Percentiles rank a stretch among this genome's conserved stretches.
Evolutionary conservation across 2,888 invertebrate genomes (phyloP).

Genomic region (Clunio marinus): DNA sequence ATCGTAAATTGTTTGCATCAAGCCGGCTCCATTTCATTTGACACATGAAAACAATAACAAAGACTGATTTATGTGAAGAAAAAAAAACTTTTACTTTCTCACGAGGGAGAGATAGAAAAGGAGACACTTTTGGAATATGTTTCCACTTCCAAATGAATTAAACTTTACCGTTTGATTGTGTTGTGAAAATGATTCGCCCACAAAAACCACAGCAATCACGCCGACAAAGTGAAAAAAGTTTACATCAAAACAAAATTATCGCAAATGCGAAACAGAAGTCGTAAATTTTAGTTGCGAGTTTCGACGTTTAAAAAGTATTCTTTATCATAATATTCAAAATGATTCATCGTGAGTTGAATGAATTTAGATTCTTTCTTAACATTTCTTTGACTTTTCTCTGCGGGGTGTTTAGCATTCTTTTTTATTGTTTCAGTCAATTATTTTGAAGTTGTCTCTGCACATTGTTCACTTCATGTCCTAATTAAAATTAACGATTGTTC

Average conservation of each 20-base stretch:
- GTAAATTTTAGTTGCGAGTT: constrained; percentile 1
- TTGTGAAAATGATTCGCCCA: neutral
- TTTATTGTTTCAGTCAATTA: neutral
- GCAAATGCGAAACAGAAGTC: constrained; percentile 29
- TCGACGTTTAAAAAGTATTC: constrained; percentile 9
- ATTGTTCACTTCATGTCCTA: neutral
- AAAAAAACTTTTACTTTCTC: neutral
- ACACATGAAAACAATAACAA: neutral
- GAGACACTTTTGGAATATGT: too few relatives aligned
- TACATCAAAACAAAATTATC: constrained; percentile 1
- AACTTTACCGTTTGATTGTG: neutral
- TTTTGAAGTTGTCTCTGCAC: neutral
- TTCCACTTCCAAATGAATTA: neutral
- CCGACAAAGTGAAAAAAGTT: neutral
- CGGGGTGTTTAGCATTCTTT: neutral
- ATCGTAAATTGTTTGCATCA: neutral
- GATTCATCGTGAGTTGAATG: neutral
- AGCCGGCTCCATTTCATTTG: neutral
- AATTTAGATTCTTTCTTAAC: neutral
- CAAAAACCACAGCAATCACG: neutral
- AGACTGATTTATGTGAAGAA: neutral
- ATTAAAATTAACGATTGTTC: neutral
- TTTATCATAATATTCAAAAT: neutral
- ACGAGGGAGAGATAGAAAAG: neutral
- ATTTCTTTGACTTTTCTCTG: neutral